These are phyloP conservation scores for Enoplosus armatus DNA, from an alignment of 2,797 vertebrate species.

Conservation along the genomic window DNA sequence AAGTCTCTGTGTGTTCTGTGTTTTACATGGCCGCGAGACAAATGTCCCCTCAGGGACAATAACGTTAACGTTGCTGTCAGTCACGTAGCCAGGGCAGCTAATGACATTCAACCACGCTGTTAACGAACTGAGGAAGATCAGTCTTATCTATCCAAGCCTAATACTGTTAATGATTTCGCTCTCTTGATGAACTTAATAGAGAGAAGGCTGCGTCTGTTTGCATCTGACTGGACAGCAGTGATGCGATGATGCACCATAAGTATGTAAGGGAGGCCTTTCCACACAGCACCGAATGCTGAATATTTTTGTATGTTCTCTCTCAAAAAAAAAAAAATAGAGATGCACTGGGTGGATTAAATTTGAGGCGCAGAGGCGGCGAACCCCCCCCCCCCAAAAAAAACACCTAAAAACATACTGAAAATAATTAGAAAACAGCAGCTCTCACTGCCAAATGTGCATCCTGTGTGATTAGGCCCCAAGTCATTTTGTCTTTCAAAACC, in stretches of 20 bases:
- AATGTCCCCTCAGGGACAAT: neutral
- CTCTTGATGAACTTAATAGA: neutral
- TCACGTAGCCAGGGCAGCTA: neutral
- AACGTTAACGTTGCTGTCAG: neutral
- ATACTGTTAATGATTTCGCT: neutral
- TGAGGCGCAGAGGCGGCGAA: neutral
- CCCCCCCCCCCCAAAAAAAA: no score
- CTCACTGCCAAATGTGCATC: constrained; percentile 15
- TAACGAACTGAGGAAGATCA: neutral
- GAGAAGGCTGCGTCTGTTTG: neutral
- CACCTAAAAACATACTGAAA: constrained; percentile 10
- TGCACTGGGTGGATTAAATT: neutral
- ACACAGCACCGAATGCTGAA: neutral
- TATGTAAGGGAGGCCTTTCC: neutral
- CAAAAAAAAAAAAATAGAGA: neutral
- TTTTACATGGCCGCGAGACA: neutral
- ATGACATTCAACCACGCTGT: neutral
- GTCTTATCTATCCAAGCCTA: neutral
- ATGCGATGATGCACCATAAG: neutral
- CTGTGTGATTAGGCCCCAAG: constrained; percentile 19
- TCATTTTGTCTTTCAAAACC: constrained; percentile 25
- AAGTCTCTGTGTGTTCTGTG: neutral
- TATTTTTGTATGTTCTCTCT: neutral
- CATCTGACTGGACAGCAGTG: neutral
- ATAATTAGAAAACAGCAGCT: constrained; percentile 22